Evolutionary conservation across 92 coral and sea anemone genomes (phyloP), one percentile per base, ranked within the genome.

Genomic region (Porites cylindrica): DNA sequence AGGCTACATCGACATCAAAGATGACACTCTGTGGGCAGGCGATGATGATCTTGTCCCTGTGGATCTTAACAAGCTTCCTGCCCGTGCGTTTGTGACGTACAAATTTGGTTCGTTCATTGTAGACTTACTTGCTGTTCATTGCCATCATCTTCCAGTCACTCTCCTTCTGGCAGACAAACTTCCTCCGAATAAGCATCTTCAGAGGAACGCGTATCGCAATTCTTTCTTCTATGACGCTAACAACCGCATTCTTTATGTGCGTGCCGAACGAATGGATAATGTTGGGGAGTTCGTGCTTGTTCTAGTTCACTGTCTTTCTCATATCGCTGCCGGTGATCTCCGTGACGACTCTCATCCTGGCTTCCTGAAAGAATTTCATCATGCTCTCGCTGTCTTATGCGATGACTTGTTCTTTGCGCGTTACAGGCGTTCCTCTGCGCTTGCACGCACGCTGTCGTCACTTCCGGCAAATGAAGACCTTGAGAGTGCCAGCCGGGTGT

Each of bases 371-470:
- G 99, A 97, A 80, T 97, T 97, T 91, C 99, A 97, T 90, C 99
- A 93, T 51, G 92, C 95, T 24, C 88, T 97, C 71, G 99, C 99
- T 1, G 93, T 97, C 24, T 78, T 96, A 69, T 97, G 99, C 79
- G 99, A 97, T 72, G 99, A 97, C 82, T 88, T 97, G 92, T 97
- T 97, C 97, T 97, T 97, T 66, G 96, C 99, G 47, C 99, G 99
- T 51, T 97, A 97, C 85, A 89, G 99, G 80, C 97, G 97, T 59
- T 93, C 99, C 1, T 93, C 98, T 72, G 97, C 96, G 29, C 94
- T 96, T 88, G 90, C 94, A n/a, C 91, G 90, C 66, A 90, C 99
- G 2, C 78, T 93, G 70, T 83, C 92, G 51, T 92, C 98, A 18
- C 87, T 91, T 72, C 93, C 96, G 24, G 69, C 77, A 12, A 84